These are phyloP conservation scores for Drosophila stalkeri DNA, from an alignment of 2,888 invertebrate genomes.

Conservation along the genomic window DNA sequence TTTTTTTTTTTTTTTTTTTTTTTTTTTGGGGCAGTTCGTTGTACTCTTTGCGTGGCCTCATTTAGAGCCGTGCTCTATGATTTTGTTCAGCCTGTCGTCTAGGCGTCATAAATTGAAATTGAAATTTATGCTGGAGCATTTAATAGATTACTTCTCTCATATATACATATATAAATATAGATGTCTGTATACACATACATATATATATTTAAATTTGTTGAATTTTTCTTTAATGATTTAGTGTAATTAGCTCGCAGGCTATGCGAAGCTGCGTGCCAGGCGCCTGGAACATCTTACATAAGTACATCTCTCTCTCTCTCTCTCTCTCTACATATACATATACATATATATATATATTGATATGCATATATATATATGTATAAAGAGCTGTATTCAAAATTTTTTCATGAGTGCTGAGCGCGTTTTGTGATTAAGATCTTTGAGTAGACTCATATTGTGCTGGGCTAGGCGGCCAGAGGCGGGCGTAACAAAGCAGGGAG, in stretches of 20 bases:
- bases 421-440: conserved; percentile 72
- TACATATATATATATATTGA: background rate
- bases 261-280: conserved; percentile 52
- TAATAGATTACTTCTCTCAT: conserved; percentile 66
- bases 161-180: background rate
- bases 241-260: conserved; percentile 67
- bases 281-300: conserved; percentile 42
- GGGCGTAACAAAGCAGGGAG: conserved; percentile 49
- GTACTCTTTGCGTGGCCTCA: conserved; percentile 67
- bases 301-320: conserved; percentile 5
- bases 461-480: conserved; percentile 33
- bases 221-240: conserved; percentile 67
- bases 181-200: background rate
- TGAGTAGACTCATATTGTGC: conserved; percentile 40
- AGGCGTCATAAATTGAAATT: conserved; percentile 78
- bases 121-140: conserved; percentile 80
- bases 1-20: conserved; percentile 33
- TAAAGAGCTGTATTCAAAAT: conserved; percentile 11
- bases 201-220: conserved; percentile 68
- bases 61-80: conserved; percentile 57
- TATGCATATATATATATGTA: conserved; percentile 8
- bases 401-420: conserved; percentile 36
- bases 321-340: no score
- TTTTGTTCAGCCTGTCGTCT: conserved; percentile 27
- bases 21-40: conserved; percentile 61